Percentiles rank a stretch among this genome's conserved stretches.
Conservation (phyloP, 1,140 invertebrate genomes). For the Agraylea sexmaculata region DNA sequence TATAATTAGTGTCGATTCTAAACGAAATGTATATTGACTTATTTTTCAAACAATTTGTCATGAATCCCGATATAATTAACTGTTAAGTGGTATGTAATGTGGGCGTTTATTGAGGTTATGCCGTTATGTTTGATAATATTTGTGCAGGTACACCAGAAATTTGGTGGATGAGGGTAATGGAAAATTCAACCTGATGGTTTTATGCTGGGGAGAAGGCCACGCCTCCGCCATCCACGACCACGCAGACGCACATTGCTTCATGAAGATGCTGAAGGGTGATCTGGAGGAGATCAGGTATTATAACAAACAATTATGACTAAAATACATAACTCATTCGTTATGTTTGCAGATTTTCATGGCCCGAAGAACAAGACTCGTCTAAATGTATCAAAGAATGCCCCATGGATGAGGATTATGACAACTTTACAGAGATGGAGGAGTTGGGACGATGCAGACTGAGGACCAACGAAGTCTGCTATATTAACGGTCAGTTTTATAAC, state of each 20-base stretch:
- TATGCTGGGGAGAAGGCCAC: slow-evolving; percentile 95
- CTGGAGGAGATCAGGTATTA: slow-evolving; percentile 50
- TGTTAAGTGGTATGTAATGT: neutral
- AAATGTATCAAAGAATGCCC: slow-evolving; percentile 3
- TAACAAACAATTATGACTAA: neutral
- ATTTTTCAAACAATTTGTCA: neutral
- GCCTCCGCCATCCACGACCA: slow-evolving; percentile 95
- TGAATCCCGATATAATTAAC: neutral
- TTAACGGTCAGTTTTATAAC: slow-evolving; percentile 65
- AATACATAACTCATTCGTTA: slow-evolving; percentile 2
- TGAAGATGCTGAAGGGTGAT: slow-evolving; percentile 76
- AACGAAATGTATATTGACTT: neutral
- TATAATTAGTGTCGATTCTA: neutral
- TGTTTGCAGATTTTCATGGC: slow-evolving; percentile 11
- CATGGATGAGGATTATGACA: slow-evolving; percentile 23
- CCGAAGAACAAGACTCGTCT: slow-evolving; percentile 6
- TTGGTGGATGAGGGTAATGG: slow-evolving; percentile 91
- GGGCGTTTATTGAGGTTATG: neutral
- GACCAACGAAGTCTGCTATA: slow-evolving; percentile 81
- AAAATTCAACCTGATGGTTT: slow-evolving; percentile 93
- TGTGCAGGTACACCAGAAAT: slow-evolving; percentile 80
- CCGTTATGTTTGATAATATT: neutral
- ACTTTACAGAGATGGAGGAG: slow-evolving; percentile 44
- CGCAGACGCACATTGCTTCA: slow-evolving; percentile 91
- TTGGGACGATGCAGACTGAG: slow-evolving; percentile 50